Conservation (phyloP, 2,113 vertebrate genomes). For the Etia nguti region DNA sequence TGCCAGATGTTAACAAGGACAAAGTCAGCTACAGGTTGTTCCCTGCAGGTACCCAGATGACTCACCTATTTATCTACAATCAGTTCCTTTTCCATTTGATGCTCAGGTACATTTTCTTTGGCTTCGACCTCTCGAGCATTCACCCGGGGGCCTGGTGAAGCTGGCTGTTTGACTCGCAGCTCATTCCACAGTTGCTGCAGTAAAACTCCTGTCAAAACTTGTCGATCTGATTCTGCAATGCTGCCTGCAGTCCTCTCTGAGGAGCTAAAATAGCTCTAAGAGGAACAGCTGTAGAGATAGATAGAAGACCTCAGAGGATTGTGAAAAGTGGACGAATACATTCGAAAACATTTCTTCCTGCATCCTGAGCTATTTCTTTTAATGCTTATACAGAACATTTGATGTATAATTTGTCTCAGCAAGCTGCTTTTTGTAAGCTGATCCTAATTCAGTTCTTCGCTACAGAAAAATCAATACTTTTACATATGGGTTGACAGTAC, state of each 20-base stretch:
- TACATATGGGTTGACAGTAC: not conserved
- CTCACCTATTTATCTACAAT: conserved; percentile 7
- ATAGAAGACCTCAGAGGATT: not conserved
- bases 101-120: not conserved
- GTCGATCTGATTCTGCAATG: not conserved
- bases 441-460: not conserved
- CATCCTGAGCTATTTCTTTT: not conserved
- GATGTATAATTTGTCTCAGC: not conserved
- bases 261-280: not conserved
- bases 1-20: not conserved
- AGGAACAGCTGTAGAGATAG: not conserved
- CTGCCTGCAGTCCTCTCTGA: not conserved
- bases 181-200: conserved; percentile 30
- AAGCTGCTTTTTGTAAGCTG: not conserved
- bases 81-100: not conserved
- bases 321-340: not conserved
- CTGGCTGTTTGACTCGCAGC: not conserved
- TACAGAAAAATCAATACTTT: not conserved
- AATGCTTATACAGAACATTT: not conserved
- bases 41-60: not conserved
- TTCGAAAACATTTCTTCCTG: accelerated
- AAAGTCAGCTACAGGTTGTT: not conserved
- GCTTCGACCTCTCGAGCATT: not conserved
- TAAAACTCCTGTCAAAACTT: conserved; percentile 60
- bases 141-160: not conserved